phyloP scores from a whole-genome alignment of 2,797 vertebrate genomes.

The Adrianichthys oophorus region DNA sequence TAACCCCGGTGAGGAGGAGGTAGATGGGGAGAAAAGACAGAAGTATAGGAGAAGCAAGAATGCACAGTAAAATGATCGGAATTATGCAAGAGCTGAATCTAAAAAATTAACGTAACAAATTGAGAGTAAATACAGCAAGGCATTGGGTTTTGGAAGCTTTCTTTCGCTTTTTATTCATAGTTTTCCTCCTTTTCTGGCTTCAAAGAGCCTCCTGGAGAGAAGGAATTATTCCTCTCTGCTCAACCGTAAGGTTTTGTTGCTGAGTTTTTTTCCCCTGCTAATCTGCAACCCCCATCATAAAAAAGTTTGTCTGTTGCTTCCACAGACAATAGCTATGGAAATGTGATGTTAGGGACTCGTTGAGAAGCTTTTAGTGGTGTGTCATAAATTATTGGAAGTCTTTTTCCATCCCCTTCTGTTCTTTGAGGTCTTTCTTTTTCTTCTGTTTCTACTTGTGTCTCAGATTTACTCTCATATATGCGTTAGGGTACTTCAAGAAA shows the following conservation, averaged over 20 bases:
- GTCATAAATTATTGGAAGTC: neutral
- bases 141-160: slow-evolving; percentile 6
- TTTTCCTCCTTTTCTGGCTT: slow-evolving; percentile 59
- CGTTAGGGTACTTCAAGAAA: slow-evolving; percentile 3
- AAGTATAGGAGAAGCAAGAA: slow-evolving; percentile 9
- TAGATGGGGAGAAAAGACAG: slow-evolving; percentile 5
- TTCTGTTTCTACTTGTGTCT: neutral
- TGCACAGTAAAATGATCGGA: slow-evolving; percentile 4
- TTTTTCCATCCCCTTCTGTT: neutral
- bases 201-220: slow-evolving; percentile 65
- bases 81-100: slow-evolving; percentile 12
- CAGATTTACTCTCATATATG: slow-evolving; percentile 3
- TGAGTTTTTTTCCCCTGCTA: slow-evolving; percentile 23
- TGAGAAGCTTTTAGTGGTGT: slow-evolving; percentile 14
- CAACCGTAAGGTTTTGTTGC: slow-evolving; percentile 47
- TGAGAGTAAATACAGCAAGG: slow-evolving; percentile 9
- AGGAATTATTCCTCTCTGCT: slow-evolving; percentile 61
- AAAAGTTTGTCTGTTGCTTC: slow-evolving; percentile 24
- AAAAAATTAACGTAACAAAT: slow-evolving; percentile 11
- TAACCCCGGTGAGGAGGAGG: slow-evolving; percentile 46
- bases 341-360: slow-evolving; percentile 12
- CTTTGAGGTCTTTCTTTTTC: neutral
- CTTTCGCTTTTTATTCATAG: slow-evolving; percentile 35
- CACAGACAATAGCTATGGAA: slow-evolving; percentile 28
- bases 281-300: slow-evolving; percentile 27